These are phyloP conservation scores for Stegastes partitus DNA, from an alignment of 2,113 vertebrate species.

Conservation along the genomic window DNA sequence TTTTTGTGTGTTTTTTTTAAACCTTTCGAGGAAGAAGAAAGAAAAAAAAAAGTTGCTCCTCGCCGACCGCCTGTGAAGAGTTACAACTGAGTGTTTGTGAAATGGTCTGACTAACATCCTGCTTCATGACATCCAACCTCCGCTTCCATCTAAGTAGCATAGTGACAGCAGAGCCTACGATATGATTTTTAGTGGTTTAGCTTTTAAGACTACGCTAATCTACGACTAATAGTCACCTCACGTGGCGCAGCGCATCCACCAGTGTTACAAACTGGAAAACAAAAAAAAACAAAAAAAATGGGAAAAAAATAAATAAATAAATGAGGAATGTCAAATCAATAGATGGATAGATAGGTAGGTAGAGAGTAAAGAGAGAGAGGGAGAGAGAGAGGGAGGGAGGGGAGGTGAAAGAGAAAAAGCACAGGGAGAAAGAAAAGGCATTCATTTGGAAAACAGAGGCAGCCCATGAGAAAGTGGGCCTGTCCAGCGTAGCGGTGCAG, in stretches of 20 bases:
- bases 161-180: slow-evolving; percentile 67
- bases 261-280: slow-evolving; percentile 78
- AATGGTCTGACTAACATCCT: slow-evolving; percentile 77
- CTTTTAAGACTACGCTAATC: slow-evolving; percentile 68
- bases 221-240: slow-evolving; percentile 82
- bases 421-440: slow-evolving; percentile 58
- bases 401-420: slow-evolving; percentile 36
- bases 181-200: slow-evolving; percentile 79
- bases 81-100: slow-evolving; percentile 77
- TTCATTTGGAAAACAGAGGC: slow-evolving; percentile 79
- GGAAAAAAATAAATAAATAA: slow-evolving; percentile 16
- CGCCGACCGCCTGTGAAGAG: slow-evolving; percentile 61
- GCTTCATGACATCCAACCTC: slow-evolving; percentile 78
- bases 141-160: slow-evolving; percentile 63
- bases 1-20: too few relatives aligned
- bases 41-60: slow-evolving; percentile 31
- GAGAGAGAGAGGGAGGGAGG: neutral
- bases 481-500: slow-evolving; percentile 75
- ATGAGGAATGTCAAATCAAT: slow-evolving; percentile 45
- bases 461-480: slow-evolving; percentile 78
- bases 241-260: slow-evolving; percentile 69
- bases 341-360: neutral
- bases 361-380: neutral
- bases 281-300: slow-evolving; percentile 50
- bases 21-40: slow-evolving; percentile 1